A percentile compares a stretch with the other conserved stretches of the same genome.
Conservation (phyloP, 2,888 invertebrate genomes). For the Cantharis rufa region DNA sequence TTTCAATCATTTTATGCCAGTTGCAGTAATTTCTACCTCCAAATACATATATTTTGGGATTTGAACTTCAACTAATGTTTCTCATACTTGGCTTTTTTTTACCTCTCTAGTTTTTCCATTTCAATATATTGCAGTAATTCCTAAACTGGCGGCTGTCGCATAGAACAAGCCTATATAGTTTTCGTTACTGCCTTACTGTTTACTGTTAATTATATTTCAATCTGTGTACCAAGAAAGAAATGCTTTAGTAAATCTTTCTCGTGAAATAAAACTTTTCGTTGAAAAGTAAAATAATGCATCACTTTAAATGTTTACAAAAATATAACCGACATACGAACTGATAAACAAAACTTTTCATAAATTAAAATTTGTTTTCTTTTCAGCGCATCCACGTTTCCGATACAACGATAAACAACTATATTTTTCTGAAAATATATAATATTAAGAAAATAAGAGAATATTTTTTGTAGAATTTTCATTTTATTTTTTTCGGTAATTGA, state of each 20-base stretch:
- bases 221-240: too few relatives aligned
- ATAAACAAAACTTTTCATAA: not conserved
- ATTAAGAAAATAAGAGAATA: not conserved
- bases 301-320: not conserved
- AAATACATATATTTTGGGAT: too few relatives aligned
- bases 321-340: not conserved
- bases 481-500: not conserved
- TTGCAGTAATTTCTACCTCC: too few relatives aligned
- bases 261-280: not conserved
- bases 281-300: not conserved
- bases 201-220: too few relatives aligned
- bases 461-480: not conserved
- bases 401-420: not conserved
- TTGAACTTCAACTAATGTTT: too few relatives aligned
- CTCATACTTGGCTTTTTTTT: too few relatives aligned
- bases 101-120: too few relatives aligned
- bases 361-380: not conserved
- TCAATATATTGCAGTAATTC: too few relatives aligned
- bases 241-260: not conserved
- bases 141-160: too few relatives aligned
- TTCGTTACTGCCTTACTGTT: too few relatives aligned
- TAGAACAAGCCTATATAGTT: too few relatives aligned
- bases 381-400: not conserved
- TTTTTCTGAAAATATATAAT: not conserved
- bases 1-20: too few relatives aligned